These are phyloP conservation scores for Ammodytes marinus DNA, from an alignment of 2,113 vertebrate species.

Conservation along the genomic window DNA sequence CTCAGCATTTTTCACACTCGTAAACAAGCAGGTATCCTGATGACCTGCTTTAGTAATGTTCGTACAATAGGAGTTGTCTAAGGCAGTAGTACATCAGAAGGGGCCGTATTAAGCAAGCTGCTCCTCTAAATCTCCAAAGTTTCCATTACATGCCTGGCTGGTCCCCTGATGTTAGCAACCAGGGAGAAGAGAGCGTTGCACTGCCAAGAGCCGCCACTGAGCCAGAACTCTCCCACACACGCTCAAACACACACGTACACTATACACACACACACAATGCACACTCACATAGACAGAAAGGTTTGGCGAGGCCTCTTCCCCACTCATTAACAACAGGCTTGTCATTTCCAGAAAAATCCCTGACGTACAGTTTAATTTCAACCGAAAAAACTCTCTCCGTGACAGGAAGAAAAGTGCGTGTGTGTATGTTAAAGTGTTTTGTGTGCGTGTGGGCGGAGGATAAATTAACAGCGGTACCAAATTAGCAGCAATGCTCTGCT, in stretches of 20 bases:
- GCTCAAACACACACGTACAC: constrained; percentile 24
- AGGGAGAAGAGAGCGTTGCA: constrained; percentile 51
- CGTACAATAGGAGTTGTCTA: constrained; percentile 55
- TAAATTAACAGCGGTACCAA: constrained; percentile 72
- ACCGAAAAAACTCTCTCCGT: constrained; percentile 53
- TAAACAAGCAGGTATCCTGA: constrained; percentile 61
- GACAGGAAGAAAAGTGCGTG: constrained; percentile 41
- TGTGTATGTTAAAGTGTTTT: constrained; percentile 31
- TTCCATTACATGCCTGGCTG: constrained; percentile 80
- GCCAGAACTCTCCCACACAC: constrained; percentile 64
- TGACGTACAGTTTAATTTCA: constrained; percentile 47
- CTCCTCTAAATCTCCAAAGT: constrained; percentile 75
- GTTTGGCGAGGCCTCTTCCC: constrained; percentile 52
- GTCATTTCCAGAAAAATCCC: constrained; percentile 74
- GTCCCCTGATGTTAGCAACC: constrained; percentile 71
- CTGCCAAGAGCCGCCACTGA: constrained; percentile 69
- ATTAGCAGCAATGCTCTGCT: constrained; percentile 69
- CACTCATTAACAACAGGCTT: constrained; percentile 66
- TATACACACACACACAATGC: constrained; percentile 35
- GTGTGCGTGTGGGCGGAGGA: constrained; percentile 59
- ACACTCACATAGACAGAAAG: constrained; percentile 42
- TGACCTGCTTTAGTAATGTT: constrained; percentile 52
- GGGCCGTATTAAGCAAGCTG: constrained; percentile 70
- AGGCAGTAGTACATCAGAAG: constrained; percentile 54
- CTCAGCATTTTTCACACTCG: constrained; percentile 19